These are phyloP conservation scores for Gadopsis bispinosus DNA, from an alignment of 2,797 vertebrate genomes.

Conservation along the genomic window DNA sequence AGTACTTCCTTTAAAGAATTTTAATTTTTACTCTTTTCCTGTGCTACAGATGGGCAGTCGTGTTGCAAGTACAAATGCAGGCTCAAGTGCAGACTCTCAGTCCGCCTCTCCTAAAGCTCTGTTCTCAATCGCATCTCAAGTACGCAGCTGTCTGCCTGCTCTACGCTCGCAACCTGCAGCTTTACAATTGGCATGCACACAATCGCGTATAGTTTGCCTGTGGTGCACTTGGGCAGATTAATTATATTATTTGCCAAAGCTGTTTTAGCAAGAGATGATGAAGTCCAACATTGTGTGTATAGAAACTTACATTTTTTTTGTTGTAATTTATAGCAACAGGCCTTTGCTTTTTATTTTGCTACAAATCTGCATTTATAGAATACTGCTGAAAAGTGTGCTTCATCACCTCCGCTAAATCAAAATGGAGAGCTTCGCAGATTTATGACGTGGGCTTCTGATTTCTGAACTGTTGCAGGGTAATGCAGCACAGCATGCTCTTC, in stretches of 20 bases:
- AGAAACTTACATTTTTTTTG: not conserved
- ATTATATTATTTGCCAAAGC: constrained; percentile 29
- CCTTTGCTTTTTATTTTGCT: constrained; percentile 31
- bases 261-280: not conserved
- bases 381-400: not conserved
- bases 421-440: constrained; percentile 30
- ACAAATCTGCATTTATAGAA: constrained; percentile 49
- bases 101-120: constrained; percentile 94
- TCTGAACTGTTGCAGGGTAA: constrained; percentile 11
- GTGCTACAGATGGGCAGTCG: constrained; percentile 95
- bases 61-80: constrained; percentile 89
- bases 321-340: not conserved
- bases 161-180: constrained; percentile 60
- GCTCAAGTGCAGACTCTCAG: constrained; percentile 93
- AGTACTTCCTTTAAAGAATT: constrained; percentile 48
- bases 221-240: constrained; percentile 8
- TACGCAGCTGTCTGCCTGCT: constrained; percentile 81
- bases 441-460: constrained; percentile 16
- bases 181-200: constrained; percentile 80
- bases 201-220: constrained; percentile 45
- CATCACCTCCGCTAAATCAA: not conserved
- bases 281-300: not conserved
- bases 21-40: constrained; percentile 90
- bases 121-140: constrained; percentile 94
- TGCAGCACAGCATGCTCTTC: constrained; percentile 21